Percentiles rank a stretch among this genome's conserved stretches.
Evolutionary conservation across 1,140 invertebrate species (phyloP).

Genomic region (Micrasema minimum): DNA sequence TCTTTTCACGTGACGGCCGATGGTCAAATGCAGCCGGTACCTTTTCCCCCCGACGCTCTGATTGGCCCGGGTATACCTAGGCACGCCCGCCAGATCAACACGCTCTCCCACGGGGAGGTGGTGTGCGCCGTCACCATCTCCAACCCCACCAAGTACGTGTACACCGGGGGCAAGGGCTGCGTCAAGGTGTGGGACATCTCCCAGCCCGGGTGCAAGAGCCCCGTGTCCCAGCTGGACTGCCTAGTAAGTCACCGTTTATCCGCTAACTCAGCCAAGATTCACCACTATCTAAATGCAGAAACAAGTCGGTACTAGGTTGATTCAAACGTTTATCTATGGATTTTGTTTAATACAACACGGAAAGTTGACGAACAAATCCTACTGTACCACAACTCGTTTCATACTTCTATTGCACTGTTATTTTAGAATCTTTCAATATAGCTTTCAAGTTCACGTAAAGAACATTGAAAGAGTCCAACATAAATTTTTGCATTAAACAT

Average conservation of each 20-base stretch:
- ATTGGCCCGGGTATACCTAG: constrained; percentile 95
- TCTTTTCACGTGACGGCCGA: constrained; percentile 89
- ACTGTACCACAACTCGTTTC: no score
- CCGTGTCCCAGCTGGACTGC: constrained; percentile 93
- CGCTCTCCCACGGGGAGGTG: constrained; percentile 93
- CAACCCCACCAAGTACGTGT: constrained; percentile 93
- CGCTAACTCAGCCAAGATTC: no score
- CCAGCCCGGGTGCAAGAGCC: constrained; percentile 82
- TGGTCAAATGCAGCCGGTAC: constrained; percentile 90
- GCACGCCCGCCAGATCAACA: constrained; percentile 91
- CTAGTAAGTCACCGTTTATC: constrained; percentile 75
- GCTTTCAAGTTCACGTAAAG: no score
- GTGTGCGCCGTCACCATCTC: constrained; percentile 91
- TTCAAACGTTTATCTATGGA: no score
- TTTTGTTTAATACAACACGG: no score
- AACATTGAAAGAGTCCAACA: no score
- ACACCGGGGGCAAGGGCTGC: constrained; percentile 98
- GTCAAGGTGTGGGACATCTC: constrained; percentile 97
- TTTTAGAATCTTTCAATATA: no score
- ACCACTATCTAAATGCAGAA: no score
- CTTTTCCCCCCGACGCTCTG: constrained; percentile 94
- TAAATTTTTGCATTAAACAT: no score
- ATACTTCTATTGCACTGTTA: no score
- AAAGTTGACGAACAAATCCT: no score
- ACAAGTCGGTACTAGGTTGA: no score